Evolutionary conservation across 2,888 invertebrate species (phyloP).

Genomic region (Lumbricus terrestris): DNA sequence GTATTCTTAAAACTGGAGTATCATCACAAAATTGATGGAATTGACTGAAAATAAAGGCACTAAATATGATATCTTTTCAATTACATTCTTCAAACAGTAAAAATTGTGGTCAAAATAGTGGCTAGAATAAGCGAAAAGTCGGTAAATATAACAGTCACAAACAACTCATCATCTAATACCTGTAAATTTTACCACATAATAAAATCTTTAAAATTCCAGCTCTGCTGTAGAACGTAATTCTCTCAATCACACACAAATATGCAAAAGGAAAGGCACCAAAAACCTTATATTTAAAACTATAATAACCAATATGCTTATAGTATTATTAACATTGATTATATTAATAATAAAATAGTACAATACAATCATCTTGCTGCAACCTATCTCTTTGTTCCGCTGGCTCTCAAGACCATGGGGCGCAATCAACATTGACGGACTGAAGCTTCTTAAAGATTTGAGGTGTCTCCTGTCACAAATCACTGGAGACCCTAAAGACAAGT

Average conservation of each 20-base stretch:
- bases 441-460: too few species aligned
- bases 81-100: background rate
- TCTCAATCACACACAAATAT: background rate
- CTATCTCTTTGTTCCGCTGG: too few species aligned
- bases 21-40: background rate
- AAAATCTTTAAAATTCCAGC: background rate
- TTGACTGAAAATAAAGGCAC: background rate
- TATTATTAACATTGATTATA: background rate
- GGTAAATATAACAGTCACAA: background rate
- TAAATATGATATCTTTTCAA: background rate
- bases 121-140: background rate
- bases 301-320: background rate
- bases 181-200: background rate
- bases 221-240: background rate
- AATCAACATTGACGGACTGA: too few species aligned
- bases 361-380: too few species aligned
- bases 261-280: background rate
- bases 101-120: background rate
- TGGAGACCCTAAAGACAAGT: too few species aligned
- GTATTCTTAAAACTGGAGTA: background rate
- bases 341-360: background rate
- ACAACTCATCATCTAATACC: background rate
- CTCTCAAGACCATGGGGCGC: too few species aligned
- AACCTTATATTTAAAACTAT: background rate
- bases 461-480: too few species aligned